phyloP scores from a whole-genome alignment of 2,888 invertebrate species.

The Sarcophaga subvicina region DNA sequence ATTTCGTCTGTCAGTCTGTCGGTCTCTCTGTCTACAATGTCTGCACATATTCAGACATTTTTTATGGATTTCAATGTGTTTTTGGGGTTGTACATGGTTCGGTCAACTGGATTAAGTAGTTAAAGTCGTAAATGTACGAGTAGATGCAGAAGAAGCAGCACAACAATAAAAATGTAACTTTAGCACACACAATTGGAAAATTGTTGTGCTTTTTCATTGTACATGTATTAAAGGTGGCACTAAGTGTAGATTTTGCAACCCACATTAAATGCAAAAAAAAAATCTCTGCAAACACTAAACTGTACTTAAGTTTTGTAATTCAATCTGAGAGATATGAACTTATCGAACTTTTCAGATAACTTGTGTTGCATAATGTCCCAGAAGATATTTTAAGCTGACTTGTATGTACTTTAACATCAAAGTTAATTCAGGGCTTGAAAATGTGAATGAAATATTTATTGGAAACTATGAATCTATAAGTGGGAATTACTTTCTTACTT shows the following conservation, averaged over 20 bases:
- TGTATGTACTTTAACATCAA: too few species aligned
- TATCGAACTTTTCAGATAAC: too few species aligned
- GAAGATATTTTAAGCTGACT: too few species aligned
- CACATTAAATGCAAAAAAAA: background rate
- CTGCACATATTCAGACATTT: constrained; percentile 31
- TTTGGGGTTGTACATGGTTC: background rate
- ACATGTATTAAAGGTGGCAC: background rate
- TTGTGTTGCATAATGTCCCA: too few species aligned
- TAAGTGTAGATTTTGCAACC: background rate
- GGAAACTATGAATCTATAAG: too few species aligned
- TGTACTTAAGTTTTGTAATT: too few species aligned
- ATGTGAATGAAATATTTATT: too few species aligned
- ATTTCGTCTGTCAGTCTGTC: constrained; percentile 31
- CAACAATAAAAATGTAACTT: background rate
- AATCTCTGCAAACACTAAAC: too few species aligned
- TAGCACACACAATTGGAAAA: background rate
- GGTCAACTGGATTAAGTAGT: constrained; percentile 9
- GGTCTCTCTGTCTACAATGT: background rate
- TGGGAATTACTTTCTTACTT: too few species aligned
- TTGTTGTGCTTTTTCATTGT: background rate
- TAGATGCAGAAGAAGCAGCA: background rate
- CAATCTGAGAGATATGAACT: too few species aligned
- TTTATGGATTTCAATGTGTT: constrained; percentile 20
- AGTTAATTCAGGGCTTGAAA: too few species aligned
- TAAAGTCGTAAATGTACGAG: background rate